These are phyloP conservation scores for Napeogenes inachia DNA, from an alignment of 2,888 invertebrate species.

Conservation along the genomic window DNA sequence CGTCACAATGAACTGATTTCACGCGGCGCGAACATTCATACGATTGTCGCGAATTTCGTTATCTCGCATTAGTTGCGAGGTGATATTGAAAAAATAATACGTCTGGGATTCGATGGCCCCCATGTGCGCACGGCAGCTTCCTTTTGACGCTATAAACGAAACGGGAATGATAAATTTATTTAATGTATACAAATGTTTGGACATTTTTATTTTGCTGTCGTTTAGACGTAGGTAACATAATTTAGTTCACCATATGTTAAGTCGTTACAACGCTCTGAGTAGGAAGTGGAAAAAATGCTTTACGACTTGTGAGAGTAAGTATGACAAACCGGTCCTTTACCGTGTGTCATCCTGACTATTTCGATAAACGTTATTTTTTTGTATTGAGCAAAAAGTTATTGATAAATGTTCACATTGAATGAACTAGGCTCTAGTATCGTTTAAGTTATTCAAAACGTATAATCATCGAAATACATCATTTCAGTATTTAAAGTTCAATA, in stretches of 20 bases:
- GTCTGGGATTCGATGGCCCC: slow-evolving; percentile 74
- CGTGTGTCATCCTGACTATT: slow-evolving; percentile 46
- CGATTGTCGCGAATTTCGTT: slow-evolving; percentile 73
- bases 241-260: slow-evolving; percentile 75
- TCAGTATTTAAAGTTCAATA: too few species aligned
- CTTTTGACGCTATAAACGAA: slow-evolving; percentile 65
- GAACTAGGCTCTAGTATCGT: slow-evolving; percentile 42
- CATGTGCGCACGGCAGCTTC: slow-evolving; percentile 73
- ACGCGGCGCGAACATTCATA: slow-evolving; percentile 76
- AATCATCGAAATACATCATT: neutral
- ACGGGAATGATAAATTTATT: slow-evolving; percentile 76
- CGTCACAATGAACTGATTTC: slow-evolving; percentile 69
- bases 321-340: slow-evolving; percentile 60
- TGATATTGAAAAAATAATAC: slow-evolving; percentile 76
- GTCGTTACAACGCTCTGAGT: slow-evolving; percentile 64
- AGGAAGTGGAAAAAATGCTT: slow-evolving; percentile 74
- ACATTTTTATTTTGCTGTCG: slow-evolving; percentile 77
- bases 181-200: slow-evolving; percentile 78
- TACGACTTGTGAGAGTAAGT: slow-evolving; percentile 68
- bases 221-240: slow-evolving; percentile 75
- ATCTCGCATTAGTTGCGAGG: slow-evolving; percentile 70
- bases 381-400: slow-evolving; percentile 46
- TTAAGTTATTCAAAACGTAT: slow-evolving; percentile 36
- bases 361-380: slow-evolving; percentile 46
- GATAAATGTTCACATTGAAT: slow-evolving; percentile 48